Evolutionary conservation across 2,888 invertebrate species (phyloP).

Genomic region (Galerucella nymphaeae): DNA sequence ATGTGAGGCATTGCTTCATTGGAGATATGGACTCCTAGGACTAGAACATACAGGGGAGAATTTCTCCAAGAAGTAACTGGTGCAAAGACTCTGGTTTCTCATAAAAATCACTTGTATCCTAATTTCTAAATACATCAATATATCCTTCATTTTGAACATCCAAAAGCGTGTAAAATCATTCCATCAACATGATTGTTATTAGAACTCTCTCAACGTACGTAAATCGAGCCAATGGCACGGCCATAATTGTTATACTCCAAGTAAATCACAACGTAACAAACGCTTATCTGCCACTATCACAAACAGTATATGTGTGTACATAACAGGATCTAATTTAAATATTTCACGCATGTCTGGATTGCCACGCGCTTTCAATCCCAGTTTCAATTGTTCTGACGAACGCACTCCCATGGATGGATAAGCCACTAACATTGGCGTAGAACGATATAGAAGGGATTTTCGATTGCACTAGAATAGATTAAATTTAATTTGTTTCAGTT

Average conservation of each 20-base stretch:
- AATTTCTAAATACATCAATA: neutral
- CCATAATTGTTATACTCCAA: conserved; percentile 54
- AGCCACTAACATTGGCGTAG: conserved; percentile 27
- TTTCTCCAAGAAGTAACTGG: no score
- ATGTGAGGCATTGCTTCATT: no score
- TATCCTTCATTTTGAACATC: neutral
- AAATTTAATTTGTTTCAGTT: conserved; percentile 19
- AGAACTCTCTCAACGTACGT: conserved; percentile 15
- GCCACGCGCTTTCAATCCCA: conserved; percentile 52
- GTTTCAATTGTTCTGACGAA: conserved; percentile 39
- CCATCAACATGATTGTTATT: conserved; percentile 46
- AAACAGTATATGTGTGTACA: conserved; percentile 60
- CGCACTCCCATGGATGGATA: conserved; percentile 34
- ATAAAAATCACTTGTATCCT: neutral
- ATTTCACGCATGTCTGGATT: conserved; percentile 60
- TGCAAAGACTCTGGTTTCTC: no score
- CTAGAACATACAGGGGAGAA: no score
- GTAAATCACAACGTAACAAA: conserved; percentile 57
- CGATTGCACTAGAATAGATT: conserved; percentile 12
- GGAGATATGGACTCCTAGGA: no score
- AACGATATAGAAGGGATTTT: neutral
- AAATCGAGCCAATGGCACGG: conserved; percentile 49
- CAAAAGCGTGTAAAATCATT: conserved; percentile 17
- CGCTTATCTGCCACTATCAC: conserved; percentile 57
- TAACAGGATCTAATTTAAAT: conserved; percentile 62